Evolutionary conservation across 2,797 vertebrate genomes (phyloP), one percentile per base, ranked within the genome.

Genomic region (Arnoldichthys spilopterus): DNA sequence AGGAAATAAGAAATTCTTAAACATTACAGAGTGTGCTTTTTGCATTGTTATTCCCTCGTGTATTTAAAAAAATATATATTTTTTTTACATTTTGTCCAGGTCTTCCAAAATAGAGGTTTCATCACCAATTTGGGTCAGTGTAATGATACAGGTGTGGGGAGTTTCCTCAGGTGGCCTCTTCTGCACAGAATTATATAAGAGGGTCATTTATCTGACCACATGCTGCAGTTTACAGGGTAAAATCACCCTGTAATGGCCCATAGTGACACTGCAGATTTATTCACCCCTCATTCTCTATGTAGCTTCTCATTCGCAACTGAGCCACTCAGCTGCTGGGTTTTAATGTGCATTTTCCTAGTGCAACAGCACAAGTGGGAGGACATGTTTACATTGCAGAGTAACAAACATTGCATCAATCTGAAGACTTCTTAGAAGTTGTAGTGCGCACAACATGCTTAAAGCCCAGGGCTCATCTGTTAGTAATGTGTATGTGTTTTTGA

Each of bases 321-420:
- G 69, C 58, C 72, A 56, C 79, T 83, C 79, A 75, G 74, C 72
- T 74, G 45, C 51, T 49, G 12, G 63, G 78, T 79, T 75, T 77
- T 83, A 70, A 76, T 76, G 81, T 76, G 76, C 78, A 81, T 71
- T 72, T 76, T 77, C 72, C 70, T 70, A 45, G 77, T 63, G 70
- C 76, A 75, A 82, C 68, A 68, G 71, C 53, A 49, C 56, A 62
- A 68, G 75, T 53, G 47, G 77, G 78, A 63, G 51, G 47, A 34
- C 49, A 43, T 74, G 66, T 72, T 74, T 84, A 67, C 43, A 71
- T 40, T 54, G 28, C 30, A 28, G 34, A n/a, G 43, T 28, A 63
- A 77, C 72, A 77, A 81, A 71, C 73, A 73, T 34, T 66, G 34
- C 20, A 18, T 37, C n/a, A 40, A 37, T 54, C 13, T 18, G 56